Evolutionary conservation across 1,140 invertebrate genomes (phyloP), one percentile per base, ranked within the genome.

Genomic region (Thaumatotibia leucotreta): DNA sequence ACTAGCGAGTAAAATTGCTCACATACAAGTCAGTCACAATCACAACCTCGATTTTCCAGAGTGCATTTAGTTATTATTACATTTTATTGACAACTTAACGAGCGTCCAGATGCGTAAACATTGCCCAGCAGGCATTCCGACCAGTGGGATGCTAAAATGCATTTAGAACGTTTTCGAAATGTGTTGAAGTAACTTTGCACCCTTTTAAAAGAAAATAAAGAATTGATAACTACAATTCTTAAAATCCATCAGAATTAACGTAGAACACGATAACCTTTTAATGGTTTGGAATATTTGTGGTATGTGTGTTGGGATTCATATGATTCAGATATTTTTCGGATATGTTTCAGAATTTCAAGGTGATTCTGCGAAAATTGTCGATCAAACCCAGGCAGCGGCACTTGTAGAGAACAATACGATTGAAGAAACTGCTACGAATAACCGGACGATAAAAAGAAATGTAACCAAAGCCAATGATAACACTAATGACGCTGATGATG

Each of bases 291-390:
- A n/a, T n/a, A n/a, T n/a, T n/a, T n/a, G n/a, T n/a, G n/a, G n/a
- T n/a, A n/a, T n/a, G n/a, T n/a, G n/a, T n/a, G n/a, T n/a, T n/a
- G n/a, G n/a, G n/a, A n/a, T n/a, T n/a, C n/a, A n/a, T n/a, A n/a
- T n/a, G n/a, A n/a, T n/a, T n/a, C n/a, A n/a, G n/a, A n/a, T n/a
- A n/a, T n/a, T n/a, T n/a, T n/a, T n/a, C n/a, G n/a, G n/a, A n/a
- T n/a, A n/a, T 45, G 39, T 82, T 79, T 22, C 76, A 92, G 91
- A 84, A 75, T 91, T 89, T 67, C 88, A 91, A 79, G 76, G 84
- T 20, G 91, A 91, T 70, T 76, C 35, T 35, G 10, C 81, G 81
- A 66, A 83, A 89, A 70, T 81, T 75, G 54, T 62, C 79, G 61
- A 77, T 83, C 0, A 83, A 88, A 65, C 82, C 20, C 75, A 73